Evolutionary conservation across 2,888 invertebrate species (phyloP).

Genomic region (Rhyacophila evoluta): DNA sequence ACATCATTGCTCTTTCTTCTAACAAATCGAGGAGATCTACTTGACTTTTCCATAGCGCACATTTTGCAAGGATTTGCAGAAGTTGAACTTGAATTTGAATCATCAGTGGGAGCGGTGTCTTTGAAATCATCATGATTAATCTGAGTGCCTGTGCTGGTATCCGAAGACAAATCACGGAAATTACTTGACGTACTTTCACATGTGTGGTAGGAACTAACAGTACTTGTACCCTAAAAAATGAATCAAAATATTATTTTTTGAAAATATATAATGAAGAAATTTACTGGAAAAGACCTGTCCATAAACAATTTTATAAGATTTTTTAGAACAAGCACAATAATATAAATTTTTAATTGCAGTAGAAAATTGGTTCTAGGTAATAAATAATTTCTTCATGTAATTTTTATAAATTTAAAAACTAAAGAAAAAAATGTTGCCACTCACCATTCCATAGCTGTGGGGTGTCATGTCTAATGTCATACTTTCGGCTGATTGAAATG

Average conservation of each 20-base stretch:
- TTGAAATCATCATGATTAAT: constrained; percentile 45
- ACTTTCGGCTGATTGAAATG: constrained; percentile 80
- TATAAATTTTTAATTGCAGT: no score
- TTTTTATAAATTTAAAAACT: no score
- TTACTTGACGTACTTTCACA: constrained; percentile 66
- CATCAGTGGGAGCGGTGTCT: constrained; percentile 57
- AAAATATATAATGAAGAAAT: no score
- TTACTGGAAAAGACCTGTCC: no score
- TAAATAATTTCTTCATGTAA: no score
- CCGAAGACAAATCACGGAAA: constrained; percentile 56
- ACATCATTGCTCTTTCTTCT: constrained; percentile 59
- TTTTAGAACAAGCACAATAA: no score
- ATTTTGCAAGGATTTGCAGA: constrained; percentile 63
- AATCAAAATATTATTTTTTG: no score
- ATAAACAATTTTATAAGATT: neutral
- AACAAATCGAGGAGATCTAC: constrained; percentile 66
- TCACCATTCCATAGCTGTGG: constrained; percentile 30
- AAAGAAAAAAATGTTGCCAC: no score
- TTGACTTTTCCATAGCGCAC: constrained; percentile 65
- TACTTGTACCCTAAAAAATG: constrained; percentile 40
- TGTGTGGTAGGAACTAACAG: constrained; percentile 64
- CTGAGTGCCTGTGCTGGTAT: constrained; percentile 41
- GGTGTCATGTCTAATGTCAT: constrained; percentile 57
- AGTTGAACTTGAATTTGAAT: constrained; percentile 58
- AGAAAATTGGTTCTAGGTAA: no score